These are phyloP conservation scores for Ictalurus furcatus DNA, from an alignment of 2,113 vertebrate species.

Conservation along the genomic window DNA sequence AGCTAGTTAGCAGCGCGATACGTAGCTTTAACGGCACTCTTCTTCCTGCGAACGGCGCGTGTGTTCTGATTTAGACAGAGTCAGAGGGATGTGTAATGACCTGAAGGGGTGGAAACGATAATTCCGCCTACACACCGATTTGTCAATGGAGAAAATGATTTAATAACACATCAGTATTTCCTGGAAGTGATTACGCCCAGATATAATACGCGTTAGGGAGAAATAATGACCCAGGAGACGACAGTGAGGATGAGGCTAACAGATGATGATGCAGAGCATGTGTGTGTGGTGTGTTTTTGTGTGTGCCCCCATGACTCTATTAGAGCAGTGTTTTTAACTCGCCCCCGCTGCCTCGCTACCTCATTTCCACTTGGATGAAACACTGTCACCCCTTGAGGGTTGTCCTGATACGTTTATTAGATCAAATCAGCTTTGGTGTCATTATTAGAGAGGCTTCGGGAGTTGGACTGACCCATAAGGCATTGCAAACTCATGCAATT, in stretches of 20 bases:
- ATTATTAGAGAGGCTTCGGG: not conserved
- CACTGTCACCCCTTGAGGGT: not conserved
- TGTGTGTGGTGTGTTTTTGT: not conserved
- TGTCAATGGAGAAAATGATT: constrained; percentile 29
- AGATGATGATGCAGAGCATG: not conserved
- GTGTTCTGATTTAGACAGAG: not conserved
- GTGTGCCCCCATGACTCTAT: not conserved
- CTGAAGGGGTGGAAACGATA: not conserved
- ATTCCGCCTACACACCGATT: not conserved
- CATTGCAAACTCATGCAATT: not conserved
- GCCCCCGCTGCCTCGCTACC: not conserved
- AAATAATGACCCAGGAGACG: not conserved
- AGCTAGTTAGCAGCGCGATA: not conserved
- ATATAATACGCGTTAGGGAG: not conserved
- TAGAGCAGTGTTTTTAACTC: not conserved
- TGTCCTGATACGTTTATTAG: not conserved
- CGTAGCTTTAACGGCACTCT: not conserved
- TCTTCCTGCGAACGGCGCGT: not conserved
- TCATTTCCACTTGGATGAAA: not conserved
- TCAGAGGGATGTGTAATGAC: not conserved
- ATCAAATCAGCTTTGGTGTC: not conserved
- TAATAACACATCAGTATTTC: constrained; percentile 29
- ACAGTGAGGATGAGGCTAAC: not conserved
- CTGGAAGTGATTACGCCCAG: constrained; percentile 17
- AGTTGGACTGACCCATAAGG: not conserved